Evolutionary conservation across 2,888 invertebrate species (phyloP).

Genomic region (Boloria selene): DNA sequence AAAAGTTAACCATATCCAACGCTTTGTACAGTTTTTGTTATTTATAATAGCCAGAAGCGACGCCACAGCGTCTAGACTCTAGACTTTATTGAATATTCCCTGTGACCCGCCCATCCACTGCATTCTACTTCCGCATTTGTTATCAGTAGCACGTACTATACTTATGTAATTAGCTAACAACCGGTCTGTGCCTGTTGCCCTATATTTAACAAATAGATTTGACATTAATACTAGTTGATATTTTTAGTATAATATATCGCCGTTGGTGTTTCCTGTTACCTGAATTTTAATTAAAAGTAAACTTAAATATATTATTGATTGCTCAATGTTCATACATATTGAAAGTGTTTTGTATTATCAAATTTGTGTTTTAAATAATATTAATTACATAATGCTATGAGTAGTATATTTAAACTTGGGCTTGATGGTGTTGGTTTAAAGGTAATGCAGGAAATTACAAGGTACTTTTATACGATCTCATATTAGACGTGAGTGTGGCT

Average conservation of each 20-base stretch:
- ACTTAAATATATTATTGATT: too few species aligned
- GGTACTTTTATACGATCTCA: constrained; percentile 19
- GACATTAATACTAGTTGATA: constrained; percentile 11
- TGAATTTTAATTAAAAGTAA: too few species aligned
- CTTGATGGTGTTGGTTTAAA: constrained; percentile 33
- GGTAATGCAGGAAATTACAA: constrained; percentile 38
- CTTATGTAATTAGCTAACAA: constrained; percentile 34
- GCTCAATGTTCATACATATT: too few species aligned
- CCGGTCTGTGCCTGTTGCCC: constrained; percentile 19
- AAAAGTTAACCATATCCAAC: constrained; percentile 43
- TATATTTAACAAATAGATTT: constrained; percentile 17
- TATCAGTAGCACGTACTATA: constrained; percentile 34
- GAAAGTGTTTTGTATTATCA: too few species aligned
- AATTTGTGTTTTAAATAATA: too few species aligned
- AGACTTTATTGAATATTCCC: constrained; percentile 55
- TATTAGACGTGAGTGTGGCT: constrained; percentile 28
- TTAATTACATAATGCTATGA: too few species aligned
- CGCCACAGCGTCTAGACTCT: constrained; percentile 66
- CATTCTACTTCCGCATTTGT: constrained; percentile 41
- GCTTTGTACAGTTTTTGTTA: constrained; percentile 55
- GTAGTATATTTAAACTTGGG: too few species aligned
- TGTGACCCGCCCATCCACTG: constrained; percentile 46
- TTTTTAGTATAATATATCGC: constrained; percentile 9
- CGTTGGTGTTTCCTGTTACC: too few species aligned
- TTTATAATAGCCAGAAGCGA: constrained; percentile 57